A percentile compares a stretch with the other conserved stretches of the same genome.
Evolutionary conservation across 1,140 invertebrate genomes (phyloP).

Genomic region (Bilobella aurantiaca): DNA sequence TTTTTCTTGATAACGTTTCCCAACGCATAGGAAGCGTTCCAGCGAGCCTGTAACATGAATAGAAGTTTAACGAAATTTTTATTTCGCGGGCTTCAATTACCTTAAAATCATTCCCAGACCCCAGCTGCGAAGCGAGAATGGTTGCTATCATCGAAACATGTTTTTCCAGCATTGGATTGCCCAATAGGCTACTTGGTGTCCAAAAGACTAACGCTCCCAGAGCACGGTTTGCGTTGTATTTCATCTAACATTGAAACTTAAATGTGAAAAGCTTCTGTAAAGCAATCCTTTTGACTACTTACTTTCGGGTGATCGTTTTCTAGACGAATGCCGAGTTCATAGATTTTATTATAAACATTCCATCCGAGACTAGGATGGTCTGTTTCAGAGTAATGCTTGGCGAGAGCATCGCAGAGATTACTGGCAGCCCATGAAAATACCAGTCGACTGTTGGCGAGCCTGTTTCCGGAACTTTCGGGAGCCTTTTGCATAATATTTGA

Average conservation of each 20-base stretch:
- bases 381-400: conserved; percentile 3
- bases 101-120: conserved; percentile 16
- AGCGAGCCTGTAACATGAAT: conserved; percentile 18
- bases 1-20: conserved; percentile 11
- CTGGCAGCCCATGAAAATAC: neutral
- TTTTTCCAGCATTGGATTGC: neutral
- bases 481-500: neutral
- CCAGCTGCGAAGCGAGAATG: conserved; percentile 5
- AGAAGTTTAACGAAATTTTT: neutral
- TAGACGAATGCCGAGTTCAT: neutral
- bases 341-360: neutral
- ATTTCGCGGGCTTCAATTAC: neutral
- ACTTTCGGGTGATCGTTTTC: neutral
- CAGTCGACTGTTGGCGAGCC: too few relatives aligned
- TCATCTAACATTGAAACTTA: conserved; percentile 11
- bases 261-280: neutral
- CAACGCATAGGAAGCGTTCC: conserved; percentile 23
- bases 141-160: neutral
- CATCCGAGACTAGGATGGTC: neutral
- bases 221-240: conserved; percentile 12
- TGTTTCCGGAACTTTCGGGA: too few relatives aligned
- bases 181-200: neutral
- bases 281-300: too few relatives aligned
- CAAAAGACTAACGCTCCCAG: conserved; percentile 7
- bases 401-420: neutral